Conservation (phyloP, 2,113 vertebrate species). For the Fregetta grallaria region DNA sequence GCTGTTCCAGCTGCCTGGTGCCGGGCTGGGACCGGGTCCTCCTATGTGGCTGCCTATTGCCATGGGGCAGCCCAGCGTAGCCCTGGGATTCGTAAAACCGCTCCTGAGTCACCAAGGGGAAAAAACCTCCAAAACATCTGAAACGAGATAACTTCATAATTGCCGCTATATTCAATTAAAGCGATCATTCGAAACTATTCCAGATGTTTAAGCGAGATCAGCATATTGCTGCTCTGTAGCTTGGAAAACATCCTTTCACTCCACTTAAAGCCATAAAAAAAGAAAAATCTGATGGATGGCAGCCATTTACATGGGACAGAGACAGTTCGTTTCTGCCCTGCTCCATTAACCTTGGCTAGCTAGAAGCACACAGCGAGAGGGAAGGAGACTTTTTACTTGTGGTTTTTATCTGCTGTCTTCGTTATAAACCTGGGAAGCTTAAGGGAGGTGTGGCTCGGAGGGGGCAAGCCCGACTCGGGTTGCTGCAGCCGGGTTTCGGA, state of each 20-base stretch:
- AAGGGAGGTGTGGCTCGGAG: neutral
- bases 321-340: neutral
- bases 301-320: neutral
- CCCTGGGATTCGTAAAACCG: neutral
- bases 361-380: neutral
- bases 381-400: neutral
- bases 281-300: neutral
- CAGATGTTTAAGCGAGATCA: neutral
- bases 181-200: neutral
- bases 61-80: neutral
- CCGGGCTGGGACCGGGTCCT: neutral
- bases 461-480: neutral
- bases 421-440: neutral
- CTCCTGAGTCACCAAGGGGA: neutral
- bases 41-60: neutral
- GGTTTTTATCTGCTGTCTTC: neutral
- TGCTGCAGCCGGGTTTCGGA: neutral
- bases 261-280: neutral
- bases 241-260: constrained; percentile 5
- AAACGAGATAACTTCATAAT: neutral
- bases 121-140: neutral
- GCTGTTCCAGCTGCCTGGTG: neutral
- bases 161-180: neutral
- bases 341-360: neutral
- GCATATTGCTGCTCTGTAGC: neutral